Base-by-base conservation (phyloP, 2,888 invertebrate genomes). In the Dasypolia templi region DNA sequence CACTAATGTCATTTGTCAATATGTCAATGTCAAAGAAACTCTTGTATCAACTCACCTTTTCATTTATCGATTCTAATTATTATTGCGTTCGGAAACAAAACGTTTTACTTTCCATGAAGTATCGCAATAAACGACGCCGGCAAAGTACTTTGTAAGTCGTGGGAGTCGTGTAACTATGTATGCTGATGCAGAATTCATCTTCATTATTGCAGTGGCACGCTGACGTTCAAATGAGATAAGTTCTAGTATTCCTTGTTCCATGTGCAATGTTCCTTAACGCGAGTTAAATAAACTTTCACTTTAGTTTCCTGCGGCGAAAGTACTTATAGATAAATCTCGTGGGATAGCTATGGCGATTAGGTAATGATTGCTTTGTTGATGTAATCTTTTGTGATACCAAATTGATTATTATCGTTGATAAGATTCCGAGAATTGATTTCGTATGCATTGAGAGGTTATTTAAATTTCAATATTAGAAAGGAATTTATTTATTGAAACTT, bases 261-360 rank as follows among this genome's bases (percentile, higher is more conserved):
- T 74, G 67, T 67, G 82, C 76, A 76, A 81, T 81, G 74, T 77
- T 83, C 77, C 86, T 62, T 76, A 84, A 79, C 81, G 71, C 70
- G 65, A 82, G 74, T 82, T 82, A 86, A 86, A 85, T 72, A 86
- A 79, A 86, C 89, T 90, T 90, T 90, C 90, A 89, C 90, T 87
- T 86, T 75, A 72, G 79, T 84, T 82, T 83, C 79, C 80, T 72
- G 63, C 53, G 85, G 89, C 86, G 89, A 90, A 89, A 90, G 90
- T 77, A n/a, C n/a, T n/a, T n/a, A 56, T 56, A 72, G 66, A 82
- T 74, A 63, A 69, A 67, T 63, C 74, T 85, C 70, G 74, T 82
- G 77, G 67, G 85, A 85, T 81, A 72, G 32, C 82, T 42, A 53
- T 19, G 55, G 46, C 62, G 69, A 72, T 76, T 66, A 68, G 56